Base-by-base conservation (phyloP, 2,113 vertebrate species). In the Falco punctatus region DNA sequence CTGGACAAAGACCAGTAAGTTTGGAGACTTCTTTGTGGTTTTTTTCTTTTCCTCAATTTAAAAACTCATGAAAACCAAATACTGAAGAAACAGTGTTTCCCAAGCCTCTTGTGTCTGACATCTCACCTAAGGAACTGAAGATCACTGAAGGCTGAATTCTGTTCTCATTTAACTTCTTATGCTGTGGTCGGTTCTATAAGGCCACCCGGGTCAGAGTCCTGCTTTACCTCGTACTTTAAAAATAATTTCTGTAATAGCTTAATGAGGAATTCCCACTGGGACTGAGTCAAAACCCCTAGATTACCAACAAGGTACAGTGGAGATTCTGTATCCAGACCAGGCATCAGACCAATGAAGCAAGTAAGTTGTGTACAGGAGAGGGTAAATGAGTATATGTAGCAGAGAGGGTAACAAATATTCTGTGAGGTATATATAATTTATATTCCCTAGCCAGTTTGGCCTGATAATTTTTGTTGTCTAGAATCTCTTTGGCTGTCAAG, bases 1-100 rank as follows among this genome's bases (percentile, higher is more conserved):
- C 95, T 99, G 96, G 99, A 99, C 98, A 99, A 99, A 98, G 99
- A 99, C 94, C 99, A 99, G 99, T 99, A 98, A 99, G 99, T 98
- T 67, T 58, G 30, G 30, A 64, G 21, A 54, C 79, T 38, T 75
- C 55, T 33, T 80, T 75, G 30, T 70, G 19, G 2, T 70, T 9
- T 81, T 3, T 44, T 40, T 5, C 0, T 86, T 62, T 64, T 30
- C 5, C 54, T 92, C 28, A 51, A 30, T 74, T 86, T 70, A 86
- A 86, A 55, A 62, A 62, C 21, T 65, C 9, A 18, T 52, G n/a
- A 80, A 92, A 88, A 46, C 4, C 28, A 74, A 66, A 32, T 78
- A 51, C 27, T 78, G 38, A 81, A 78, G 59, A 46, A 80, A 90
- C 28, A 40, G 3, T 2, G 4, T 66, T 21, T 35, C n/a, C 15